Conservation (phyloP, 2,888 invertebrate genomes). For the Malthinus seriepunctatus region DNA sequence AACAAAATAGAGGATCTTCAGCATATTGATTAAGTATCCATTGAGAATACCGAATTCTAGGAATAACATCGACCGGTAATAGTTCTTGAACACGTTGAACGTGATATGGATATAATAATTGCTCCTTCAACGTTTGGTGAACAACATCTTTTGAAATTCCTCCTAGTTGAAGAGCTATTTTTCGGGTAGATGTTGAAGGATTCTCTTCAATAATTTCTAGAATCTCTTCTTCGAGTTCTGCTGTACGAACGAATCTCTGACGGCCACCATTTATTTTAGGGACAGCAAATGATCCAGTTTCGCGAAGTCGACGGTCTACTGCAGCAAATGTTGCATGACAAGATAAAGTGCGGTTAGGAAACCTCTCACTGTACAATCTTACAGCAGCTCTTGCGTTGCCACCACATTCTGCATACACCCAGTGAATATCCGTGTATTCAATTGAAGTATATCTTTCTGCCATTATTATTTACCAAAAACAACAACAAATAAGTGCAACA, state of each 20-base stretch:
- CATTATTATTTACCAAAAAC: background rate
- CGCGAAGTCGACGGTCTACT: constrained; percentile 7
- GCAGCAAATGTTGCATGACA: constrained; percentile 8
- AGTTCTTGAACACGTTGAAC: constrained; percentile 19
- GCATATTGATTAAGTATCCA: background rate
- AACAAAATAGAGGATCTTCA: constrained; percentile 21
- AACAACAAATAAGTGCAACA: background rate
- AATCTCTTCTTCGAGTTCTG: background rate
- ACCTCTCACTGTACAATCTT: constrained; percentile 5
- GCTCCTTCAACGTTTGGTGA: background rate
- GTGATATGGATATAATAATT: constrained; percentile 22
- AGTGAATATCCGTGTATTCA: background rate
- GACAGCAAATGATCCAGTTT: constrained; percentile 6
- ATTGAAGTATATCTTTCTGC: background rate
- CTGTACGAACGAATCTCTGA: background rate
- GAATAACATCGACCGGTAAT: constrained; percentile 2
- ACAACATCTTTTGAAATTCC: background rate
- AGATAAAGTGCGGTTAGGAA: constrained; percentile 1
- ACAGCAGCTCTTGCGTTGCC: background rate
- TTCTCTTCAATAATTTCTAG: background rate
- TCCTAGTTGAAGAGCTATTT: background rate
- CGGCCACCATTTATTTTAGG: background rate
- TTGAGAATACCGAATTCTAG: background rate
- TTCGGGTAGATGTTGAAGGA: background rate
- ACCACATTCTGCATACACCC: background rate